Base-by-base conservation (phyloP, 2,888 invertebrate genomes). In the Terebella lapidaria region DNA sequence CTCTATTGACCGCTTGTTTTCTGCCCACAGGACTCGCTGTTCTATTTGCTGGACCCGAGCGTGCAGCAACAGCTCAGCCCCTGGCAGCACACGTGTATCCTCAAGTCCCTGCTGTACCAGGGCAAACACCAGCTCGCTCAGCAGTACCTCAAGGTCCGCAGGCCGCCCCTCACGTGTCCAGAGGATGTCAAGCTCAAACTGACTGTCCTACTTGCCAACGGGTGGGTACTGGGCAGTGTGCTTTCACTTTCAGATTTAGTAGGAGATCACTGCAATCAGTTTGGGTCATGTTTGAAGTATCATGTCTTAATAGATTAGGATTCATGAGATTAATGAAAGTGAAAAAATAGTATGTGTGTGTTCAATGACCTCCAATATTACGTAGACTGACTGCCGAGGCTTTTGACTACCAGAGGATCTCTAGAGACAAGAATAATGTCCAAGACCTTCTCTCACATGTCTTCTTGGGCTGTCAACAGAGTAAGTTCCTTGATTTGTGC, bases 71-170 rank as follows among this genome's bases (percentile, higher is more conserved):
- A 87, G 25, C 82, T 90, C 20, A 84, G 86, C 27, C 84, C 85
- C 10, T 89, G 89, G 89, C 89, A 90, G 74, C 90, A 90, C 77
- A 84, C 84, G 60, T 84, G 87, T 0, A 86, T 89, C 0, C 76
- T 91, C 3, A 85, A 87, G 3, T 84, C 88, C 0, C 80, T 81
- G 2, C 81, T 89, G 3, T 84, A 85, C 0, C 88, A 89, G 72
- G 85, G 86, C 66, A 87, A 89, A 67, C 84, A 86, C 0, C 86
- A 87, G 70, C 84, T 88, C 15, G 90, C 90, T 0, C 79, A 90
- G 22, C 85, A 86, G 24, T 91, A 90, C 76, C 73, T 88, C 20
- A 86, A 86, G 70, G 85, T 87, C 0, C 79, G 86, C 56, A 84
- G 82, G 77, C 87, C 76, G 63, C 85, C 83, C 0, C 80, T 86